Conservation (phyloP, 2,113 vertebrate genomes). For the Cephalopterus ornatus region DNA sequence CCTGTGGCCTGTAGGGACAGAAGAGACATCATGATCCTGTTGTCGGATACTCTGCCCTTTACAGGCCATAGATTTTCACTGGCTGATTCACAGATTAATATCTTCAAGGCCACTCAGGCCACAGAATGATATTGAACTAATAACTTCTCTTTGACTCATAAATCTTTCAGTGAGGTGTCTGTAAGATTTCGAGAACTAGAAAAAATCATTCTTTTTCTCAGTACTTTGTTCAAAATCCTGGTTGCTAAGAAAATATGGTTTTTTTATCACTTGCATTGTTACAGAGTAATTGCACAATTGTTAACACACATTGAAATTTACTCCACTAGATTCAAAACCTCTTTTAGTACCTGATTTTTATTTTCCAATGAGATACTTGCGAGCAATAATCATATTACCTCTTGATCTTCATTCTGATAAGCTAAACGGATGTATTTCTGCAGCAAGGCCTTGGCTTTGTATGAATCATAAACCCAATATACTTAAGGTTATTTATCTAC, state of each 20-base stretch:
- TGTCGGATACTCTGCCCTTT: background rate
- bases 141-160: background rate
- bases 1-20: background rate
- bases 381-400: background rate
- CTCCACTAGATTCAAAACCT: background rate
- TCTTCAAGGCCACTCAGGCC: background rate
- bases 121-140: background rate
- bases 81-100: constrained; percentile 17
- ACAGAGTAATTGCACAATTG: background rate
- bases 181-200: background rate
- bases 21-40: fast-evolving
- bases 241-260: background rate
- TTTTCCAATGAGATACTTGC: background rate
- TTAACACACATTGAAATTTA: background rate
- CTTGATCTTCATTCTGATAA: background rate
- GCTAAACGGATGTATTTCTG: background rate
- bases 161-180: background rate
- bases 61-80: constrained; percentile 5
- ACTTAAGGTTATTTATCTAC: background rate
- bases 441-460: background rate
- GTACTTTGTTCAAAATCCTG: background rate
- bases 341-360: background rate
- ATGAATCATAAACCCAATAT: background rate
- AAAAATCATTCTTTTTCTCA: background rate
- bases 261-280: background rate